Evolutionary conservation across 1,140 invertebrate genomes (phyloP), one percentile per base, ranked within the genome.

Genomic region (Pinna nobilis): DNA sequence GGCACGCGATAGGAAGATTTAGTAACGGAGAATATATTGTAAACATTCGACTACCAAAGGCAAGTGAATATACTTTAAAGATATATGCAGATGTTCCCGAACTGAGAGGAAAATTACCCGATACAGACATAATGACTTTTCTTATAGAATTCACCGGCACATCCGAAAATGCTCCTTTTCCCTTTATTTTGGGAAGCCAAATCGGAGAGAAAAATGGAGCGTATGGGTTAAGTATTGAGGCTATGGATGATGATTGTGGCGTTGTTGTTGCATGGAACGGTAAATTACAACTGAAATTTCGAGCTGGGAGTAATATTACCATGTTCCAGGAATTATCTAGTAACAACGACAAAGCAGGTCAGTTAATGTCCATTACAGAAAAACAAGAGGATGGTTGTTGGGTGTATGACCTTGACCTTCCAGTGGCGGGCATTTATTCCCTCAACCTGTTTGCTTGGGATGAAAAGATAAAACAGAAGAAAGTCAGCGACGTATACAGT

Each of bases 391-490:
- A 69, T 5, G 32, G 30, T 6, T 35, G 47, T 6, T 70, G 68
- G 68, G 39, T 39, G 28, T 78, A 69, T 59, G 47, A 63, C 13
- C 18, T 81, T 18, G 67, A 68, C 7, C 57, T 80, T 23, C 67
- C 72, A n/a, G 41, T 73, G 13, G 30, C 65, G 9, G 79, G 79
- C 25, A 35, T 73, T 30, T 81, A 76, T 44, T 70, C 72, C 0
- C 25, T 78, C 15, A 81, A 78, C 67, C 37, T 81, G 7, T 79
- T 50, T 53, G 77, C 32, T 41, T 63, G 66, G 51, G 49, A 55
- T 20, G 28, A 57, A 11, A 69, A 59, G 28, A 53, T 32, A 30
- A 30, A 28, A 47, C 35, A 69, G 15, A 44, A 25, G 18, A 69
- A 55, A 41, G 33, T 59, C 4, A 60, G 37, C 25, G 63, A 66